Conservation (phyloP, 2,113 vertebrate genomes). For the Pseudorhombus dupliciocellatus region DNA sequence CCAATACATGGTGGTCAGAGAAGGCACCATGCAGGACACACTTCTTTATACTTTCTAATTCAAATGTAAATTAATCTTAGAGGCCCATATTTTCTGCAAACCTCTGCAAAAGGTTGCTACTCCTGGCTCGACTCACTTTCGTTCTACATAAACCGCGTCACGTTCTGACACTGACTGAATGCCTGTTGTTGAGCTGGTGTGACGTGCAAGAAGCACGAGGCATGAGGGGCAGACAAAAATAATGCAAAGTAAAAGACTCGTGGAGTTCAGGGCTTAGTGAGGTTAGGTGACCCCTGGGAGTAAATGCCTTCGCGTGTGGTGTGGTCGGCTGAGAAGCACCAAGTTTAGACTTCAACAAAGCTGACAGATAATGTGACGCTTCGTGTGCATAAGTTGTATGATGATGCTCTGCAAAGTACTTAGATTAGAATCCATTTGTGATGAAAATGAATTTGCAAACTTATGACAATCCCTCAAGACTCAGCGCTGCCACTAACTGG, state of each 20-base stretch:
- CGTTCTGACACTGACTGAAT: background rate
- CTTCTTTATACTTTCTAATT: no score
- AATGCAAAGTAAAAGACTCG: background rate
- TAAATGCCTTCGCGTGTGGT: background rate
- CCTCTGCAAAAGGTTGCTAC: no score
- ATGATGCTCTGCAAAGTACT: background rate
- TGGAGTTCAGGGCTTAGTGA: conserved; percentile 25
- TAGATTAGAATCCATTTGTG: background rate
- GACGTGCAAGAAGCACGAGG: background rate
- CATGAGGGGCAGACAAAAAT: conserved; percentile 10
- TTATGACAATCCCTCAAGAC: background rate
- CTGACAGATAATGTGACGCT: background rate
- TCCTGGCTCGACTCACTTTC: background rate
- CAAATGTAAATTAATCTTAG: no score
- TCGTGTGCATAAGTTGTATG: background rate
- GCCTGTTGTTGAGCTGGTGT: background rate
- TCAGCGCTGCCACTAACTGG: conserved; percentile 42
- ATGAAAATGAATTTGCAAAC: background rate
- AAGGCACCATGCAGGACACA: background rate
- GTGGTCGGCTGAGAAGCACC: background rate
- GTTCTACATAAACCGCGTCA: no score
- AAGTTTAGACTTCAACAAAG: background rate
- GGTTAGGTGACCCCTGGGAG: conserved; percentile 1
- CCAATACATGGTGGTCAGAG: no score
- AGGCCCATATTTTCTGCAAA: no score